Percentiles rank a stretch among this genome's conserved stretches.
Evolutionary conservation across 2,888 invertebrate species (phyloP).

Genomic region (Andrena bicolor): DNA sequence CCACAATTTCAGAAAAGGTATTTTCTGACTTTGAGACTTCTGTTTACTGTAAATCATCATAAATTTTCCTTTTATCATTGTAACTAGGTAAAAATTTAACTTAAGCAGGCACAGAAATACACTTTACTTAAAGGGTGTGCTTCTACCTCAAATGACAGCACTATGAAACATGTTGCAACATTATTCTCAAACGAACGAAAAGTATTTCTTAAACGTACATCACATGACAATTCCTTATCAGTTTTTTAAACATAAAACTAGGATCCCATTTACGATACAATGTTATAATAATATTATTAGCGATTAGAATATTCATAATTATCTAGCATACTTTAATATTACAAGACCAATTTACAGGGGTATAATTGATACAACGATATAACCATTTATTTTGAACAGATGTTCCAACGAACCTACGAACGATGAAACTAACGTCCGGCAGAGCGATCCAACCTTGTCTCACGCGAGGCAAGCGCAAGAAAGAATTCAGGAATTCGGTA

Average conservation of each 20-base stretch:
- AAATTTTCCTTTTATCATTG: background rate
- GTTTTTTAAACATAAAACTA: background rate
- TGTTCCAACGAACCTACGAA: slow-evolving; percentile 55
- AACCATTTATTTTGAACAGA: slow-evolving; percentile 60
- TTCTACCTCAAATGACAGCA: slow-evolving; percentile 68
- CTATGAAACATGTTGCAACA: slow-evolving; percentile 4
- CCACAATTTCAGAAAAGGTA: slow-evolving; percentile 6
- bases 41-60: background rate
- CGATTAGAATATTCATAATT: background rate
- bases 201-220: slow-evolving; percentile 34
- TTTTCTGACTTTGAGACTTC: background rate
- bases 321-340: background rate
- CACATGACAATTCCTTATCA: slow-evolving; percentile 61
- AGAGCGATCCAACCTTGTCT: slow-evolving; percentile 69
- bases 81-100: slow-evolving; percentile 26
- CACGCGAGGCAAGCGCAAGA: slow-evolving; percentile 78
- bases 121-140: background rate
- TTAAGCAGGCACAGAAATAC: background rate
- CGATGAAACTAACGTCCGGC: slow-evolving; percentile 53
- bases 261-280: background rate
- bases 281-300: background rate
- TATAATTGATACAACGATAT: slow-evolving; percentile 1
- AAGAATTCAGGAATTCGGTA: slow-evolving; percentile 79
- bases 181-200: background rate
- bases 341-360: background rate